Percentiles rank a stretch among this genome's conserved stretches.
Conservation (phyloP, 2,797 vertebrate species). For the Dallia pectoralis region DNA sequence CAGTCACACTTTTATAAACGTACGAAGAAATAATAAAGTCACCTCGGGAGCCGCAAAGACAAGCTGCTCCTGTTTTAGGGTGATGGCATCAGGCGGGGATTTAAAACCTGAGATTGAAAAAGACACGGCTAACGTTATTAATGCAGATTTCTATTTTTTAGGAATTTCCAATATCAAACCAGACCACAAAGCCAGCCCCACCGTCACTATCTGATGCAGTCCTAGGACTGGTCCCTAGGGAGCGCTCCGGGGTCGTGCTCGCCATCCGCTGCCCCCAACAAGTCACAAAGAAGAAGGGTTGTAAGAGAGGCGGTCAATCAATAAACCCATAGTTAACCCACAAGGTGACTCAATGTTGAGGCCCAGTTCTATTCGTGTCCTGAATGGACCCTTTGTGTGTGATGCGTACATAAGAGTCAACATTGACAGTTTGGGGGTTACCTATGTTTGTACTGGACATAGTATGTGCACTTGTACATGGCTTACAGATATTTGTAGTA, state of each 20-base stretch:
- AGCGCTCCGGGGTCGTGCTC: conserved; percentile 54
- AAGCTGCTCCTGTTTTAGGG: conserved; percentile 72
- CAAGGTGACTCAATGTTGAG: neutral
- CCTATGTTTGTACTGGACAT: neutral
- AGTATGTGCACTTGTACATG: neutral
- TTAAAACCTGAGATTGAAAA: conserved; percentile 50
- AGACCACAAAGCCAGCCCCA: conserved; percentile 39
- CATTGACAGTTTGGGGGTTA: neutral
- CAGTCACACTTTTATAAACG: neutral
- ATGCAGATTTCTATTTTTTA: neutral
- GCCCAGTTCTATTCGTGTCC: neutral
- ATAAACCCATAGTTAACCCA: neutral
- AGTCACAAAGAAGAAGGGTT: conserved; percentile 12
- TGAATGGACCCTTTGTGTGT: neutral
- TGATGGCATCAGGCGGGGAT: conserved; percentile 67
- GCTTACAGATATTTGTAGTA: neutral
- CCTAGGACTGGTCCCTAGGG: conserved; percentile 43
- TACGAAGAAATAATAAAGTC: conserved; percentile 21
- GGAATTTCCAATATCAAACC: neutral
- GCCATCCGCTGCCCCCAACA: conserved; percentile 44
- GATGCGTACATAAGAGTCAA: neutral
- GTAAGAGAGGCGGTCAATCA: neutral
- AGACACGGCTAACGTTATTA: neutral
- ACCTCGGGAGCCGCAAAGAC: conserved; percentile 69
- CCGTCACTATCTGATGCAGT: conserved; percentile 36